Base-by-base conservation (phyloP, 2,888 invertebrate species). In the Gibbula magus region DNA sequence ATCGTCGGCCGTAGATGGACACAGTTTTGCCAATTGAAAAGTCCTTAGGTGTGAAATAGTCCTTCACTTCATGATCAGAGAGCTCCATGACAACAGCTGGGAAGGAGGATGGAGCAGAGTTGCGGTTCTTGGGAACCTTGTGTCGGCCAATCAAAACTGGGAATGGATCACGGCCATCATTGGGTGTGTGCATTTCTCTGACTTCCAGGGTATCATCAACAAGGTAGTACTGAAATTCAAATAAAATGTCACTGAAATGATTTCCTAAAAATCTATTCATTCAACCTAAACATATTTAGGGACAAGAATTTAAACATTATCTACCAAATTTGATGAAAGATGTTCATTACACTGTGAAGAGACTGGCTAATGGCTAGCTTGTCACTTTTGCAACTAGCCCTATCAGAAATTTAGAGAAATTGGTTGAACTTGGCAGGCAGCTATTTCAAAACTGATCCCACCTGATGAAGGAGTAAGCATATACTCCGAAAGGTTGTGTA, bases 201-300 rank as follows among this genome's bases (percentile, higher is more conserved):
- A 97, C 94, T 78, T 96, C 95, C 77, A 97, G 94, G 0, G 96
- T 96, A 90, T 97, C 96, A 90, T 97, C 97, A 77, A 95, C 95
- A 29, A 97, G 93, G 92, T 96, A 97, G 92, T 96, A 97, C 89
- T 93, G 86, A 20, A 88, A 86, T 51, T 73, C n/a, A 79, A 20
- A 54, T 18, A 35, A n/a, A 39, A 45, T 45, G 10, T 45, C 45
- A 45, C 45, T 45, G 13, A 13, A 45, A 45, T 1, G 10, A 45
- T 45, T 1, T 45, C 5, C 45, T 4, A 13, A 45, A 45, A 10
- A 45, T 10, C n/a, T n/a, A n/a, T n/a, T n/a, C n/a, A n/a, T n/a
- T n/a, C 13, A 45, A 8, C 1, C 45, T 45, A 29, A 10, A 25
- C 7, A 32, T 16, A 32, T 3, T 25, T 29, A 45, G 5, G 29